Evolutionary conservation across 1,140 invertebrate genomes (phyloP).

Genomic region (Battus philenor): DNA sequence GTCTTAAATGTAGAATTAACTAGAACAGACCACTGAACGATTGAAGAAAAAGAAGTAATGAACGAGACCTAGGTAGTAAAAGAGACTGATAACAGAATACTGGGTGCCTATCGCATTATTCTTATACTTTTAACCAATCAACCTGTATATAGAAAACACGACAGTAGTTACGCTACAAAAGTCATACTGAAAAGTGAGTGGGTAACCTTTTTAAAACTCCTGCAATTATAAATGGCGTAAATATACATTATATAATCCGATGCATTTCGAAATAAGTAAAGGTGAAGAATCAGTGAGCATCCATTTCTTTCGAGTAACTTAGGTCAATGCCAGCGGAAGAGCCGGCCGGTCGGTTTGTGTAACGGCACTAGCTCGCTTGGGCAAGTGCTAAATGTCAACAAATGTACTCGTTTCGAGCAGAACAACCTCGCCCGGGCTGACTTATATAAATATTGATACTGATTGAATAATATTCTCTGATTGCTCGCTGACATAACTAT

Average conservation of each 20-base stretch:
- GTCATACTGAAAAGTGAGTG: neutral
- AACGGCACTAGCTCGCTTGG: slow-evolving; percentile 33
- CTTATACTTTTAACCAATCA: too few species aligned
- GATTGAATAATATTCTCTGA: slow-evolving; percentile 12
- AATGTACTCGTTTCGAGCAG: slow-evolving; percentile 25
- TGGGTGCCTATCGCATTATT: too few species aligned
- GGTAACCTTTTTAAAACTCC: neutral
- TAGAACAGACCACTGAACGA: too few species aligned
- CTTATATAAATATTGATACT: slow-evolving; percentile 15
- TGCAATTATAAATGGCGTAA: neutral
- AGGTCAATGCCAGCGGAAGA: slow-evolving; percentile 55
- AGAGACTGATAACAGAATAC: too few species aligned
- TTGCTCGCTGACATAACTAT: slow-evolving; percentile 9
- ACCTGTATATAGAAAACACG: too few species aligned
- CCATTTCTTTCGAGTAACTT: slow-evolving; percentile 16
- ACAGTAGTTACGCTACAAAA: too few species aligned
- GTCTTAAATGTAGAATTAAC: too few species aligned
- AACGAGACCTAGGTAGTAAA: too few species aligned
- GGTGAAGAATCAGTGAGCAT: slow-evolving; percentile 2
- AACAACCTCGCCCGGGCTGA: neutral
- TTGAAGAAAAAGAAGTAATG: too few species aligned
- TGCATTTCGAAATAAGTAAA: slow-evolving; percentile 8
- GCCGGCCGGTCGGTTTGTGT: slow-evolving; percentile 22
- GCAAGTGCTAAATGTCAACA: slow-evolving; percentile 47
- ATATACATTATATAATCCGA: neutral